Evolutionary conservation across 2,888 invertebrate species (phyloP).

Genomic region (Malacosoma neustria): DNA sequence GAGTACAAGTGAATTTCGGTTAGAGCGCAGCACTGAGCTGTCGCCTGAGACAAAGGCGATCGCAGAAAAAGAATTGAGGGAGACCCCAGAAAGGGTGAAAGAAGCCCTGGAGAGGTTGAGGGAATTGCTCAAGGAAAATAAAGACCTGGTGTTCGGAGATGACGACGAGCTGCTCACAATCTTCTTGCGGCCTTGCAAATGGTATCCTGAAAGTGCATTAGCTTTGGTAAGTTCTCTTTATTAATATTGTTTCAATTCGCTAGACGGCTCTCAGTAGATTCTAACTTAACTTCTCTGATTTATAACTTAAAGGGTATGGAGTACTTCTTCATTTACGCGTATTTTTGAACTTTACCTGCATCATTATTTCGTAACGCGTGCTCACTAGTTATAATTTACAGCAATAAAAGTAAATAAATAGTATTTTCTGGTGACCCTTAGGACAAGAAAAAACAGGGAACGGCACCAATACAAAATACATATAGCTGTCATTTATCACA

Average conservation of each 20-base stretch:
- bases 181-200: constrained; percentile 88
- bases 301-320: too few relatives aligned
- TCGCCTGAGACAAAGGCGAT: constrained; percentile 72
- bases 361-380: too few relatives aligned
- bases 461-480: too few relatives aligned
- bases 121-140: constrained; percentile 79
- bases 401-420: too few relatives aligned
- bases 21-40: constrained; percentile 76
- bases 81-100: constrained; percentile 80
- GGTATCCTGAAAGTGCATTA: constrained; percentile 86
- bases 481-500: too few relatives aligned
- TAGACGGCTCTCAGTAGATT: background rate
- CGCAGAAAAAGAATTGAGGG: constrained; percentile 79
- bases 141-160: constrained; percentile 79
- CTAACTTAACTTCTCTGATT: background rate
- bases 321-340: too few relatives aligned
- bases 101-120: constrained; percentile 76
- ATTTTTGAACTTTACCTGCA: too few relatives aligned
- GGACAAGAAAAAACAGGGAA: too few relatives aligned
- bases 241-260: background rate
- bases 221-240: constrained; percentile 76
- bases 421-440: too few relatives aligned
- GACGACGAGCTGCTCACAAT: constrained; percentile 86
- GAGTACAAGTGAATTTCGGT: constrained; percentile 65
- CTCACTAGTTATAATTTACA: too few relatives aligned